A percentile compares a stretch with the other conserved stretches of the same genome.
These are phyloP conservation scores for Alentia gelatinosa DNA, from an alignment of 2,888 invertebrate genomes.

Conservation along the genomic window DNA sequence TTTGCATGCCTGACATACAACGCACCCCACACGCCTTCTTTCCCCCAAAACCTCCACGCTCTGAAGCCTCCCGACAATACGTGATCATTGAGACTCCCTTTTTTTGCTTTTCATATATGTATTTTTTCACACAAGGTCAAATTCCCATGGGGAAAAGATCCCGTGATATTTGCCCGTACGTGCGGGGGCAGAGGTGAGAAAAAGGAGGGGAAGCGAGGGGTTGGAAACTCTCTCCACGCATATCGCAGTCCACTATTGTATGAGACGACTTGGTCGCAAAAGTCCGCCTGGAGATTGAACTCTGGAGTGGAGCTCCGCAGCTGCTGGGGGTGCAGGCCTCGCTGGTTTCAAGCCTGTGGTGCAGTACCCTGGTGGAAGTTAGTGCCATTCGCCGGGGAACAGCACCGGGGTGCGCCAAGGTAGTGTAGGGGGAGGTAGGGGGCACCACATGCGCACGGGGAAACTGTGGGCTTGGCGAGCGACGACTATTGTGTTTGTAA, in stretches of 20 bases:
- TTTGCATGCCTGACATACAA: too few species aligned
- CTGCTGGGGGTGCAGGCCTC: not conserved
- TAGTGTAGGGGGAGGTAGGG: not conserved
- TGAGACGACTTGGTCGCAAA: too few species aligned
- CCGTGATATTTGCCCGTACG: not conserved
- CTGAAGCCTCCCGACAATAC: not conserved
- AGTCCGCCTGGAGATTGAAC: too few species aligned
- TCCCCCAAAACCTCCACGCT: too few species aligned
- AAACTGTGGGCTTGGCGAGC: too few species aligned
- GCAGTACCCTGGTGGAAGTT: not conserved
- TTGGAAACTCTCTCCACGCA: not conserved
- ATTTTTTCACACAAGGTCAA: not conserved
- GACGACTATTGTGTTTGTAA: slow-evolving; percentile 18
- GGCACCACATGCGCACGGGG: not conserved
- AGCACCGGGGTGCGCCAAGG: too few species aligned
- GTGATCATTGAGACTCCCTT: not conserved
- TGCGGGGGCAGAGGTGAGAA: not conserved
- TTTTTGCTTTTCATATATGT: not conserved
- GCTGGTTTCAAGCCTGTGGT: not conserved
- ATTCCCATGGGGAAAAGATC: slow-evolving; percentile 2
- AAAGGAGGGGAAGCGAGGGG: not conserved
- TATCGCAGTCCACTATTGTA: too few species aligned
- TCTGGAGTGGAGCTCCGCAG: too few species aligned
- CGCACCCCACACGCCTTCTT: too few species aligned
- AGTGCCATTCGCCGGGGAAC: not conserved